Percentiles rank a stretch among this genome's conserved stretches.
phyloP scores from a whole-genome alignment of 2,888 invertebrate genomes.

The Aphelenchoides bicaudatus region DNA sequence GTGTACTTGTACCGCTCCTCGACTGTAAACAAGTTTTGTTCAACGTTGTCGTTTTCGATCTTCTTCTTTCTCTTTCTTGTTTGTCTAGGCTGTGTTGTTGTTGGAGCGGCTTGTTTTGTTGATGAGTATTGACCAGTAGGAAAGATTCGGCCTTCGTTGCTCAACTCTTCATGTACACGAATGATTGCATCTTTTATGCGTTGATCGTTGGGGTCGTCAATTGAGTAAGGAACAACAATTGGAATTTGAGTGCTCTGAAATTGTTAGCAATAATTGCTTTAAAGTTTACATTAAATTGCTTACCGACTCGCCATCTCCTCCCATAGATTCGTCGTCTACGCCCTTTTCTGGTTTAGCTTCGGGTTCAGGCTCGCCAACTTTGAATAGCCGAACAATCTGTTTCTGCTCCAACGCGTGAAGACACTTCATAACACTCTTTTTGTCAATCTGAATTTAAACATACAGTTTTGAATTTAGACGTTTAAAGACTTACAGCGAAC shows the following conservation, averaged over 20 bases:
- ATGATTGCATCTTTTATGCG: constrained; percentile 39
- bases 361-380: constrained; percentile 26
- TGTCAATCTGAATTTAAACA: constrained; percentile 47
- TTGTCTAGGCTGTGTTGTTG: background rate
- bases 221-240: background rate
- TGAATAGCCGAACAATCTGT: constrained; percentile 32
- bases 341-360: constrained; percentile 14
- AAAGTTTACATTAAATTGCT: too few relatives aligned
- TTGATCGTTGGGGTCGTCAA: constrained; percentile 25
- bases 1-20: too few relatives aligned
- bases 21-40: too few relatives aligned
- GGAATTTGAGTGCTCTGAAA: too few relatives aligned
- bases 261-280: too few relatives aligned
- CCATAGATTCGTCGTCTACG: background rate
- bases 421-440: constrained; percentile 52
- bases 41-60: background rate
- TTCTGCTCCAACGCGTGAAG: constrained; percentile 41
- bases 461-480: constrained; percentile 19
- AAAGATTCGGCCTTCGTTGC: constrained; percentile 47
- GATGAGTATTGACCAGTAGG: constrained; percentile 46
- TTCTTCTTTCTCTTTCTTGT: background rate
- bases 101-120: constrained; percentile 8
- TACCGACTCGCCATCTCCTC: background rate
- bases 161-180: constrained; percentile 39
- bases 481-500: constrained; percentile 34